Conservation (phyloP, 2,113 vertebrate genomes). For the Phyllopteryx taeniolatus region DNA sequence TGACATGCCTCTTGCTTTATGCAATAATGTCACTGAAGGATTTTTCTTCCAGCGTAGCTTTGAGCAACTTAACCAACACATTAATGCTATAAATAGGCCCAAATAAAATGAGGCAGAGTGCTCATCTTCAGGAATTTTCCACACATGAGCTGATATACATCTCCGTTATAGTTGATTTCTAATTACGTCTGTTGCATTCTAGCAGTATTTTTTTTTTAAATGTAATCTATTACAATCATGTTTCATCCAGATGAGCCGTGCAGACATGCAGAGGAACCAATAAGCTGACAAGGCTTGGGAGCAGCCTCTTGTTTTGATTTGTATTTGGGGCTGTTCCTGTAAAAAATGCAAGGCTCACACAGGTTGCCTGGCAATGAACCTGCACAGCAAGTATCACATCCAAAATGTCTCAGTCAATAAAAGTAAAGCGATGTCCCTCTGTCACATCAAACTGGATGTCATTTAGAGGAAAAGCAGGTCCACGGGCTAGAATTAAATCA, state of each 20-base stretch:
- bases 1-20: constrained; percentile 37
- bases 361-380: constrained; percentile 18
- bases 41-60: constrained; percentile 34
- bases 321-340: constrained; percentile 5
- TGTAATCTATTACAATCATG: background rate
- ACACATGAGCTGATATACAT: constrained; percentile 2
- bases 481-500: constrained; percentile 45
- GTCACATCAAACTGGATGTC: constrained; percentile 46
- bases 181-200: constrained; percentile 18
- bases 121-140: constrained; percentile 49
- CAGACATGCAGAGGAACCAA: background rate
- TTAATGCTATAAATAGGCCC: constrained; percentile 45
- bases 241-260: background rate
- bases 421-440: constrained; percentile 24
- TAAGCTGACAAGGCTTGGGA: background rate
- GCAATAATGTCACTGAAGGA: constrained; percentile 41
- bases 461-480: constrained; percentile 48
- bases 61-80: constrained; percentile 31
- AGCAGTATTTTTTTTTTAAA: background rate
- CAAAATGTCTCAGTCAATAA: constrained; percentile 26
- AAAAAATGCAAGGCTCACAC: background rate
- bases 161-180: constrained; percentile 18
- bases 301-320: constrained; percentile 17
- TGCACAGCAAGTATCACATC: constrained; percentile 20
- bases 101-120: constrained; percentile 27